Evolutionary conservation across 92 coral and sea anemone genomes (phyloP).

Genomic region (Epizoanthus rinbou): DNA sequence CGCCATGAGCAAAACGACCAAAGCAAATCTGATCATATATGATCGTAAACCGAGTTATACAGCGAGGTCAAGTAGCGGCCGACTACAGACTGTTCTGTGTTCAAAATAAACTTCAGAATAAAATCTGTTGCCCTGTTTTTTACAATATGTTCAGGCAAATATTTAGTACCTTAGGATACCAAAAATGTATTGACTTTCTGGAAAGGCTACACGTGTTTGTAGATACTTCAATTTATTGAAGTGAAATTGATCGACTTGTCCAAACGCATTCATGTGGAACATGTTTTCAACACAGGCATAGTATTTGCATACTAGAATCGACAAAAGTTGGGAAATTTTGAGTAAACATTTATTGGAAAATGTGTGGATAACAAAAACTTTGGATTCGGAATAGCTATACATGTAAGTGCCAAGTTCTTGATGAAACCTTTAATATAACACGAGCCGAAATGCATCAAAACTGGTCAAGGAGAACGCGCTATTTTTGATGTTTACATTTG

Average conservation of each 20-base stretch:
- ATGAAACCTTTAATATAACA: neutral
- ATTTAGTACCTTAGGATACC: neutral
- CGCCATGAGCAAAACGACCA: neutral
- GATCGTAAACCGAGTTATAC: too few species aligned
- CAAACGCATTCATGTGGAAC: neutral
- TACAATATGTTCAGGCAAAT: neutral
- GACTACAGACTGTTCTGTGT: neutral
- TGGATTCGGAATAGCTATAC: neutral
- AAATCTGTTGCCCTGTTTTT: neutral
- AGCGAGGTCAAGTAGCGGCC: neutral
- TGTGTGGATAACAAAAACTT: neutral
- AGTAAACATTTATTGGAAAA: neutral
- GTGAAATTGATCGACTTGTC: slow-evolving; percentile 1
- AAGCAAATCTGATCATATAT: neutral
- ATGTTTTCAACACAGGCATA: neutral
- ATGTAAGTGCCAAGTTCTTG: neutral
- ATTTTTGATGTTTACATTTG: neutral
- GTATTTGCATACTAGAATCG: neutral
- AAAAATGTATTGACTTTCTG: neutral
- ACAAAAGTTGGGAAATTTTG: neutral
- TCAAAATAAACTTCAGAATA: neutral
- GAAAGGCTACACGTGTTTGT: neutral
- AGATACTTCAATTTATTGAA: neutral
- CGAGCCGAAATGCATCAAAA: neutral
- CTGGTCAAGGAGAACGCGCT: neutral